Evolutionary conservation across 2,113 vertebrate species (phyloP), one percentile per base, ranked within the genome.

Genomic region (Cairina moschata): DNA sequence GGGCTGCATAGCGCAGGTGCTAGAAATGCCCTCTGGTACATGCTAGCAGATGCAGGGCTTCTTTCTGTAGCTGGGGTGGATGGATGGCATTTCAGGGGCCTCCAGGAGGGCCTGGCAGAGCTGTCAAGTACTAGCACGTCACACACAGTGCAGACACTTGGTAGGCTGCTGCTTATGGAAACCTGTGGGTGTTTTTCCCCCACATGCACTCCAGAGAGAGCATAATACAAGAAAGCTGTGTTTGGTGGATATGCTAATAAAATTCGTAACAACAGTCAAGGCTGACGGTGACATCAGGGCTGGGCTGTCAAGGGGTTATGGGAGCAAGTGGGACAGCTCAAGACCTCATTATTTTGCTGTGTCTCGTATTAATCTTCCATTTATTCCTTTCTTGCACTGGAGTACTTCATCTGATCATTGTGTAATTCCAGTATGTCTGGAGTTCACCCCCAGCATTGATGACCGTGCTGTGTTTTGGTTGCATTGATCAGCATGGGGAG

Each of bases 141-240:
- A 52, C 50, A 63, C 1, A 3, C 0, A 0, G 3, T 56, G 48
- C 81, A 42, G 48, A 56, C 50, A 44, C n/a, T 56, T 38, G 50
- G 38, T 10, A 1, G 40, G 32, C 81, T 86, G 23, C 40, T 58
- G 10, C 32, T 73, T 29, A 13, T 11, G 42, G 71, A 65, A 63
- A 71, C 20, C 13, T 44, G 60, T 3, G 21, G 66, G 20, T 3
- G 0, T 7, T 40, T 55, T 38, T 13, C 44, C 50, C 32, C 76
- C 22, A 28, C 1, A 0, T 52, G 55, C 25, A 5, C 65, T 84
- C 56, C 17, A n/a, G 46, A 62, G 29, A 8, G 0, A 55, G 76
- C 8, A 42, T 58, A 36, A 38, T 31, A 29, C 17, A 81, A 48
- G 55, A 13, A 13, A 68, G 34, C 14, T 63, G 22, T n/a, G 5